These are phyloP conservation scores for Lepidurus arcticus DNA, from an alignment of 1,140 invertebrate species.

Conservation along the genomic window DNA sequence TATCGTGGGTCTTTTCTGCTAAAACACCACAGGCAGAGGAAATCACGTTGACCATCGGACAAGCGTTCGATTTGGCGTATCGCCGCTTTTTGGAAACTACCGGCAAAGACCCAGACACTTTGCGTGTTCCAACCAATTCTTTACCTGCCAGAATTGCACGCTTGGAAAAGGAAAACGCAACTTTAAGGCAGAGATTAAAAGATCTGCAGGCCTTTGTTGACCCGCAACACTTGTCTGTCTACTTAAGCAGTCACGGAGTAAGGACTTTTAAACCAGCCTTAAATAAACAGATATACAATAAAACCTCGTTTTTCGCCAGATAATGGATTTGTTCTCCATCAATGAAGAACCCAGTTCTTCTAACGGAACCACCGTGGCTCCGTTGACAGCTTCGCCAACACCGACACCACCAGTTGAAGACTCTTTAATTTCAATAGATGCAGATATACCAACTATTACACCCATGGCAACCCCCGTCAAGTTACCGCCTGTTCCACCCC, in stretches of 20 bases:
- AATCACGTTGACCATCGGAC: constrained; percentile 92
- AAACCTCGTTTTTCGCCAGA: background rate
- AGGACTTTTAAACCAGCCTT: constrained; percentile 31
- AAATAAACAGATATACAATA: background rate
- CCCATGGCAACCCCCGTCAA: constrained; percentile 37
- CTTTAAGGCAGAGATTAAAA: constrained; percentile 59
- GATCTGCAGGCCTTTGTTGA: constrained; percentile 48
- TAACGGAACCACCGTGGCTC: background rate
- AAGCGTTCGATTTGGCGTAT: constrained; percentile 96
- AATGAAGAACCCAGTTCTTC: background rate
- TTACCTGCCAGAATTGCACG: constrained; percentile 66
- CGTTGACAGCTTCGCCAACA: background rate
- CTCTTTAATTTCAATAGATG: background rate
- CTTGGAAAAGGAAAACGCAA: constrained; percentile 63
- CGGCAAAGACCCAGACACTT: constrained; percentile 61
- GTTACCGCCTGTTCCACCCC: background rate
- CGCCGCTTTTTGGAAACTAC: constrained; percentile 69
- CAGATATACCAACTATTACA: constrained; percentile 39
- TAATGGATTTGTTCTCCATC: background rate
- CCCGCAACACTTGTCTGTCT: constrained; percentile 42
- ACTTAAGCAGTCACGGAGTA: constrained; percentile 36
- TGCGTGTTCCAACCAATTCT: constrained; percentile 61
- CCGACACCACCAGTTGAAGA: background rate
- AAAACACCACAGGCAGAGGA: constrained; percentile 66
- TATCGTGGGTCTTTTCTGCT: background rate